A percentile compares a stretch with the other conserved stretches of the same genome.
These are phyloP conservation scores for Geodia barretti DNA, from an alignment of 37 sponge, comb jelly and placozoan genomes.

Conservation along the genomic window DNA sequence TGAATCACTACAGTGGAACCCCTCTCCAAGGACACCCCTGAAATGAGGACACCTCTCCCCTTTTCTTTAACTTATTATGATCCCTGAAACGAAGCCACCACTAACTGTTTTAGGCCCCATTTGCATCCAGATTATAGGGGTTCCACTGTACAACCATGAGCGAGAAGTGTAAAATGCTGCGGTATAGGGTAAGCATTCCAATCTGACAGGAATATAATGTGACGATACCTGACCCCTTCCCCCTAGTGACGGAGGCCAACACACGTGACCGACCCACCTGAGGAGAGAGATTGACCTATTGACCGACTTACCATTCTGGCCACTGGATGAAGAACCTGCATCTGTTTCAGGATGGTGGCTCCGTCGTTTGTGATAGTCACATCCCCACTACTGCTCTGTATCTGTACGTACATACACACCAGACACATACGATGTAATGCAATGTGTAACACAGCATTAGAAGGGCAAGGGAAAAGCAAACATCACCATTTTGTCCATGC, in stretches of 20 bases:
- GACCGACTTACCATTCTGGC: constrained; percentile 86
- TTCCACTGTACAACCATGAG: too few relatives aligned
- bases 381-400: constrained; percentile 87
- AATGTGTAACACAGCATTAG: neutral
- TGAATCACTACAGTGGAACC: neutral
- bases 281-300: neutral
- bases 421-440: neutral
- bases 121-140: too few relatives aligned
- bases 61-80: too few relatives aligned
- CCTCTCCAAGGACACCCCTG: too few relatives aligned
- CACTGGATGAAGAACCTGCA: constrained; percentile 97
- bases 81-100: too few relatives aligned
- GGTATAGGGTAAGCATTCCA: too few relatives aligned
- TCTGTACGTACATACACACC: constrained; percentile 45
- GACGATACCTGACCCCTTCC: neutral
- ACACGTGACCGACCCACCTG: neutral
- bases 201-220: too few relatives aligned
- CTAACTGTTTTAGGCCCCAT: too few relatives aligned
- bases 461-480: neutral
- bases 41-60: too few relatives aligned
- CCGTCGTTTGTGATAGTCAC: constrained; percentile 99
- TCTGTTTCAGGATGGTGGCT: constrained; percentile 99
- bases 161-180: too few relatives aligned
- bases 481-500: constrained; percentile 99
- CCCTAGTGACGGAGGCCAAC: neutral